A percentile compares a stretch with the other conserved stretches of the same genome.
Conservation (phyloP, 2,113 vertebrate species). For the Paedocypris sp. region DNA sequence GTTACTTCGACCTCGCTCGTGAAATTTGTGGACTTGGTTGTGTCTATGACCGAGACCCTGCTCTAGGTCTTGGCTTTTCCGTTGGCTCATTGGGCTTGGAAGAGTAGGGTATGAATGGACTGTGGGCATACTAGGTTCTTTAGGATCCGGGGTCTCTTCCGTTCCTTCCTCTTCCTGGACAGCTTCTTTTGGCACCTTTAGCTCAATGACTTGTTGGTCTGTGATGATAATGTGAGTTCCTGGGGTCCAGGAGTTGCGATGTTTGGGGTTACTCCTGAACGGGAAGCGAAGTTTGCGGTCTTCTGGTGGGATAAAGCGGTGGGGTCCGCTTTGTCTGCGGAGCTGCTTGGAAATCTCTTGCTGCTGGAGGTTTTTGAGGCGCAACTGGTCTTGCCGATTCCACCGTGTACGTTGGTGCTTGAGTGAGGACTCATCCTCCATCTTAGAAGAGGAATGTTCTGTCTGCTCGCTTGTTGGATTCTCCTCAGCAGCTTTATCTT, state of each 20-base stretch:
- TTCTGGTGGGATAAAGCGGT: slow-evolving; percentile 91
- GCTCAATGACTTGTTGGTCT: slow-evolving; percentile 84
- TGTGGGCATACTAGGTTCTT: slow-evolving; percentile 25
- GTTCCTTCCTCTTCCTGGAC: slow-evolving; percentile 60
- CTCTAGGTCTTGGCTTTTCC: slow-evolving; percentile 57
- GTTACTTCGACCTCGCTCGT: slow-evolving; percentile 81
- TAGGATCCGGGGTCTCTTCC: slow-evolving; percentile 48
- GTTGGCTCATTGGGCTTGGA: slow-evolving; percentile 53
- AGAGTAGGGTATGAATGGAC: slow-evolving; percentile 56
- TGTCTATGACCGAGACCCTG: slow-evolving; percentile 64
- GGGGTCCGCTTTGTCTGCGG: slow-evolving; percentile 76
- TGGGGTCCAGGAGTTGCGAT: slow-evolving; percentile 93
- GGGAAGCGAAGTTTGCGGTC: slow-evolving; percentile 95
- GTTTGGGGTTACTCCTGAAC: slow-evolving; percentile 91
- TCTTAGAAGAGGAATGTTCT: slow-evolving; percentile 63
- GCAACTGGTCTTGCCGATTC: slow-evolving; percentile 89
- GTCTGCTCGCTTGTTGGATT: slow-evolving; percentile 43
- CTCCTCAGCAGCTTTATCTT: slow-evolving; percentile 47
- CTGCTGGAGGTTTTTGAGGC: slow-evolving; percentile 89
- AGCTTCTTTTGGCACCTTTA: slow-evolving; percentile 83
- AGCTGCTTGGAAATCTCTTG: slow-evolving; percentile 93
- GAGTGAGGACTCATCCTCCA: slow-evolving; percentile 70
- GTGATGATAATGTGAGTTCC: slow-evolving; percentile 97
- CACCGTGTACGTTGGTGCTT: slow-evolving; percentile 74
- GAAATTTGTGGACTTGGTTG: slow-evolving; percentile 56